These are phyloP conservation scores for Sclerurus mexicanus DNA, from an alignment of 2,113 vertebrate genomes.

Conservation along the genomic window DNA sequence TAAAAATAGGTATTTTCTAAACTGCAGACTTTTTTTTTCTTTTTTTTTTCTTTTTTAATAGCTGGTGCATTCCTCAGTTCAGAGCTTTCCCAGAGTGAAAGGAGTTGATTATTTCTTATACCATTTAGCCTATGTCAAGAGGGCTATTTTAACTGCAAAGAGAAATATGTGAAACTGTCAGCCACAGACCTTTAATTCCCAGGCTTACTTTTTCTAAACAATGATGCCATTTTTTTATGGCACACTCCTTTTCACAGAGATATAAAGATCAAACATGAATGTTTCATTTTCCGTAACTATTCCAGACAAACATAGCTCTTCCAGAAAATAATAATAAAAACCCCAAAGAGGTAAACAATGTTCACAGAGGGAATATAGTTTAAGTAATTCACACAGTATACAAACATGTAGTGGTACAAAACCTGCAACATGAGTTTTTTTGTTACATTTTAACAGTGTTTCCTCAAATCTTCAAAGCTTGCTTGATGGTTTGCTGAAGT, in stretches of 20 bases:
- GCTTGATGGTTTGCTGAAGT: conserved; percentile 83
- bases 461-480: conserved; percentile 83
- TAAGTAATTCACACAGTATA: conserved; percentile 65
- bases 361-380: conserved; percentile 47
- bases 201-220: conserved; percentile 68
- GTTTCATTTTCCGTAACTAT: conserved; percentile 43
- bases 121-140: conserved; percentile 47
- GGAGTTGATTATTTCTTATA: conserved; percentile 32
- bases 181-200: conserved; percentile 27
- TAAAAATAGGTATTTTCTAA: conserved; percentile 37
- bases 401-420: conserved; percentile 77
- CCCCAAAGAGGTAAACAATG: conserved; percentile 58
- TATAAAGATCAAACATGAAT: conserved; percentile 37
- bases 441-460: conserved; percentile 80
- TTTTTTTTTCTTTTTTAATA: conserved; percentile 22
- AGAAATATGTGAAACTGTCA: conserved; percentile 41
- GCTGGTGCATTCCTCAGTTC: background rate
- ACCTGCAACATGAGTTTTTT: conserved; percentile 73
- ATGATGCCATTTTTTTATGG: background rate
- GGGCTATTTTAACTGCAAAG: conserved; percentile 19
- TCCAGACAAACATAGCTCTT: conserved; percentile 32
- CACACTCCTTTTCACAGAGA: conserved; percentile 10
- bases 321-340: conserved; percentile 26
- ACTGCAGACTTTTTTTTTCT: background rate
- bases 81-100: conserved; percentile 8